phyloP scores from a whole-genome alignment of 2,113 vertebrate genomes.

The Amazona vittata region DNA sequence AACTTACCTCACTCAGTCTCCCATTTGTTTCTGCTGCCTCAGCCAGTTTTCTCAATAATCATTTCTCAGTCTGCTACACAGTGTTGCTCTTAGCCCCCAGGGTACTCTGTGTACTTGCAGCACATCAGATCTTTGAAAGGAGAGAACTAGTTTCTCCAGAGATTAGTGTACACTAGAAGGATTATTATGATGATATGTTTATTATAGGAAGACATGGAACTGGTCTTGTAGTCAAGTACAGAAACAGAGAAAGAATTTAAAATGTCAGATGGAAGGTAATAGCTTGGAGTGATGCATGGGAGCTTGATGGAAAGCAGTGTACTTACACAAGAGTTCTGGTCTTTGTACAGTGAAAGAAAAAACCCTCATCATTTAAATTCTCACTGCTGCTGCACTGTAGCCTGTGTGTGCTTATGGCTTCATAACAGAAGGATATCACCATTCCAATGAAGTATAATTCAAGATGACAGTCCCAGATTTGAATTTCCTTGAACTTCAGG shows the following conservation, averaged over 20 bases:
- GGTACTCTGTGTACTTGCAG: not conserved
- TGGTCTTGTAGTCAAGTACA: conserved; percentile 32
- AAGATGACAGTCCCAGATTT: not conserved
- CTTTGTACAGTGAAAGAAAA: not conserved
- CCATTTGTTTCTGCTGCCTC: not conserved
- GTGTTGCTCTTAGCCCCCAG: not conserved
- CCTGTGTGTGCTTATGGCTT: not conserved
- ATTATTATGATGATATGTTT: conserved; percentile 30
- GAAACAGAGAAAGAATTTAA: conserved; percentile 4
- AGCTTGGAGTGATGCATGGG: conserved; percentile 37
- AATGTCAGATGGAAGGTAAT: not conserved
- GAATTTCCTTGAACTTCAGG: not conserved
- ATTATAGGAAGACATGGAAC: conserved; percentile 24
- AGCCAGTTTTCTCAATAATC: not conserved
- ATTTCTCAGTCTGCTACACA: not conserved
- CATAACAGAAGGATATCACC: not conserved
- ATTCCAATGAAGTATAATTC: not conserved
- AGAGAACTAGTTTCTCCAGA: not conserved
- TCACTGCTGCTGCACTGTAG: not conserved
- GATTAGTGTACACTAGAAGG: conserved; percentile 1
- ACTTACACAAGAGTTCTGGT: conserved; percentile 14
- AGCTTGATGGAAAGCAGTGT: conserved; percentile 4
- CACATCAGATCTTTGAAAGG: not conserved
- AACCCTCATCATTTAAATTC: not conserved
- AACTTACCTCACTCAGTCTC: not conserved